These are phyloP conservation scores for Cremastobaeus sp. DNA, from an alignment of 2,888 invertebrate species.

Conservation along the genomic window DNA sequence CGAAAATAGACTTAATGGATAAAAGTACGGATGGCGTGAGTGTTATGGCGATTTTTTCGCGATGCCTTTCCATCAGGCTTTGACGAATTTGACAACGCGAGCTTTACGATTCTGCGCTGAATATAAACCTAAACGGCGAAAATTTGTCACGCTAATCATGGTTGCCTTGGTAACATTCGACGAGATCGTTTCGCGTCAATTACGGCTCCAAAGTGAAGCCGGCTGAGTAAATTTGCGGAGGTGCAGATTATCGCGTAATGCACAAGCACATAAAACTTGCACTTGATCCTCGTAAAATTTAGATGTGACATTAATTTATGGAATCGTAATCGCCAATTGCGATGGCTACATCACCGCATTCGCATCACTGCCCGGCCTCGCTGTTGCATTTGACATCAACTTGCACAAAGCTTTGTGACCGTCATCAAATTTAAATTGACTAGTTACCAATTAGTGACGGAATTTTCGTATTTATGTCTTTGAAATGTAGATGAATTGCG, in stretches of 20 bases:
- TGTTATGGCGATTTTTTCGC: slow-evolving; percentile 9
- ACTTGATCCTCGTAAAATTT: slow-evolving; percentile 65
- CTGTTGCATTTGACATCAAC: slow-evolving; percentile 58
- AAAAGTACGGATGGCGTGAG: slow-evolving; percentile 3
- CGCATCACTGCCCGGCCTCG: slow-evolving; percentile 62
- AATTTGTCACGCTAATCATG: slow-evolving; percentile 58
- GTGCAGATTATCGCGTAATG: slow-evolving; percentile 60
- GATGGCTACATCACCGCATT: slow-evolving; percentile 64
- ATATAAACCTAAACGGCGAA: slow-evolving; percentile 34
- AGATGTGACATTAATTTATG: slow-evolving; percentile 73
- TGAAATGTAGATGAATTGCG: slow-evolving; percentile 27
- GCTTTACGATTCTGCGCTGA: slow-evolving; percentile 12
- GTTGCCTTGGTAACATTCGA: slow-evolving; percentile 49
- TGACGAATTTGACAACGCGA: slow-evolving; percentile 29
- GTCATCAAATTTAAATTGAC: slow-evolving; percentile 26
- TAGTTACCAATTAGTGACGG: slow-evolving; percentile 16
- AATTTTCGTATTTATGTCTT: slow-evolving; percentile 18
- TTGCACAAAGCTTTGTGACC: neutral
- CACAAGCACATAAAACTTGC: slow-evolving; percentile 39
- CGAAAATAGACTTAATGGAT: slow-evolving; percentile 10
- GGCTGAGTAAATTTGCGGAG: slow-evolving; percentile 25
- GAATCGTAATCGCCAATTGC: slow-evolving; percentile 72
- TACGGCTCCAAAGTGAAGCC: neutral
- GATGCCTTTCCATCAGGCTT: slow-evolving; percentile 23
- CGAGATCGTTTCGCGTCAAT: slow-evolving; percentile 53